These are phyloP conservation scores for Pteria penguin DNA, from an alignment of 2,888 invertebrate species.

Conservation along the genomic window DNA sequence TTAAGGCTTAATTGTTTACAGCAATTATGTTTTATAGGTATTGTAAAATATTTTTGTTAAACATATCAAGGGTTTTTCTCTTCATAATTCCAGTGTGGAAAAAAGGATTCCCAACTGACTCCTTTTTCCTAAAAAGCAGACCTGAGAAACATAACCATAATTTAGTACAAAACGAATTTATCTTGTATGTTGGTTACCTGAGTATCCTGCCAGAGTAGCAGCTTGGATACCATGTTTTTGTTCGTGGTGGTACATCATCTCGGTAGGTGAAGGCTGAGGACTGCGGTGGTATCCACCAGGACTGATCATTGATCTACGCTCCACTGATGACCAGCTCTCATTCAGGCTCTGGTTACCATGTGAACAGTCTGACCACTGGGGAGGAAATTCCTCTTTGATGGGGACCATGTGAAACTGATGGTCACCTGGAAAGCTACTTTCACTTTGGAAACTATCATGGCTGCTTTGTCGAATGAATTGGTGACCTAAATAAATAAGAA, in stretches of 20 bases:
- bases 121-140: no score
- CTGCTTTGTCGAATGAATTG: conserved; percentile 64
- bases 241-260: background rate
- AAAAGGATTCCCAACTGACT: no score
- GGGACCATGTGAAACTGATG: conserved; percentile 88
- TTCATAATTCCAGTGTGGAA: no score
- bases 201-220: conserved; percentile 82
- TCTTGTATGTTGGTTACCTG: no score
- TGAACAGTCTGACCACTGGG: conserved; percentile 59
- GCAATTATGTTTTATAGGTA: no score
- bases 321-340: background rate
- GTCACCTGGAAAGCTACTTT: conserved; percentile 55
- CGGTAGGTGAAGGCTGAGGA: background rate
- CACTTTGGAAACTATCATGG: conserved; percentile 34
- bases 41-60: no score
- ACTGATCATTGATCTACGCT: background rate
- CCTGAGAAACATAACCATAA: no score
- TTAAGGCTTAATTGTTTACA: no score
- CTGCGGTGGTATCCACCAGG: background rate
- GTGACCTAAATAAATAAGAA: no score
- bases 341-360: background rate
- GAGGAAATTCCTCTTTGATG: conserved; percentile 67
- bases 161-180: no score
- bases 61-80: no score
- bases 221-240: conserved; percentile 81